Base-by-base conservation (phyloP, 1,140 invertebrate genomes). In the Penaeus chinensis region DNA sequence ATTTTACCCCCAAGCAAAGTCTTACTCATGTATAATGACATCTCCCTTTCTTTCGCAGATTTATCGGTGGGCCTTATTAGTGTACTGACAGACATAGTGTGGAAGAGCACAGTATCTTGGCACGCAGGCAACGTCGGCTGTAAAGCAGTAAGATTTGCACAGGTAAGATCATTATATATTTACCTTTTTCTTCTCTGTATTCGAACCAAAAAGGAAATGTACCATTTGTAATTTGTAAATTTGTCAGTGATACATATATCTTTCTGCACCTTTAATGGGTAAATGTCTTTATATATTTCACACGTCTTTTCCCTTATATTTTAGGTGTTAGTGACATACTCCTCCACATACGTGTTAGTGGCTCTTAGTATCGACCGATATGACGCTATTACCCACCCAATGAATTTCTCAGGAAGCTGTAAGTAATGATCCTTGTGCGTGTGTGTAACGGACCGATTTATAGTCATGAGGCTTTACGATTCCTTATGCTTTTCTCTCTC, bases 381-480 rank as follows among this genome's bases (percentile, higher is more conserved):
- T 91, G 97, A 98, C 91, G 97, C 97, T 89, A 98, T 99, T 91
- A 97, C 96, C 13, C 95, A 97, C 92, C 98, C 98, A 1, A 97
- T 99, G 96, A 98, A 97, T 93, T 98, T 98, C 92, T 96, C 96
- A 37, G 96, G 96, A 91, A 97, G 96, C 91, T 98, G 97, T 98
- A 93, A 96, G 96, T 97, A 69, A 22, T 74, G 66, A 63, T 90
- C 24, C 62, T 11, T 54, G 54, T 54, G 16, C 54, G 10, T 16
- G 54, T 13, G 54, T 54, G 11, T 54, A 54, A 54, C 54, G 54
- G 54, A 54, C 54, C 54, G 54, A 2, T 11, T 54, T 54, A 54
- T 54, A 54, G 47, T 47, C 47, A 47, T 7, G 47, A 47, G 54
- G 54, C 10, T 8, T 54, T 54, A 54, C 19, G 32, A 22, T 22